These are phyloP conservation scores for Tyrannus savana DNA, from an alignment of 2,113 vertebrate genomes.

Conservation along the genomic window DNA sequence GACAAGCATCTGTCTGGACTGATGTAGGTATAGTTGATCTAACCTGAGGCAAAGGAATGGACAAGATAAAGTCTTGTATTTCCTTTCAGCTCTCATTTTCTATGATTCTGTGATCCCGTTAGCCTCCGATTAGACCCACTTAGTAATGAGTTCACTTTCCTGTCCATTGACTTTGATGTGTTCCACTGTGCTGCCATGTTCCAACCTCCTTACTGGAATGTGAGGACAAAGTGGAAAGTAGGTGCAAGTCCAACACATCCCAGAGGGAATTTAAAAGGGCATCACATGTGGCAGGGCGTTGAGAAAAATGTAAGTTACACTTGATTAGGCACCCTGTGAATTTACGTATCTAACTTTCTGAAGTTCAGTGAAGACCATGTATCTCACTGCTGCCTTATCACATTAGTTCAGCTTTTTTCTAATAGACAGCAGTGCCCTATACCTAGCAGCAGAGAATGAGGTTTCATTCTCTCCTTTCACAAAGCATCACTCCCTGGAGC, in stretches of 20 bases:
- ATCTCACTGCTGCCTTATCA: constrained; percentile 16
- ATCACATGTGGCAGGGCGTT: neutral
- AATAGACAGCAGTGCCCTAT: neutral
- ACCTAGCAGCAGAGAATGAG: neutral
- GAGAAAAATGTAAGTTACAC: neutral
- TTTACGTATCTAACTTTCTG: constrained; percentile 2
- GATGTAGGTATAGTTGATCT: constrained; percentile 29
- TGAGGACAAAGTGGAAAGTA: neutral
- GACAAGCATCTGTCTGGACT: constrained; percentile 48
- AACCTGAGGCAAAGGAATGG: constrained; percentile 44
- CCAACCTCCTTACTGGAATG: neutral
- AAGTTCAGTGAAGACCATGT: neutral
- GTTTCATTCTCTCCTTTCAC: constrained; percentile 14
- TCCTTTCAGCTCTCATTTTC: constrained; percentile 58
- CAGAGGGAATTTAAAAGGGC: neutral
- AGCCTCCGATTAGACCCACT: constrained; percentile 14
- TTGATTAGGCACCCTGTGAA: neutral
- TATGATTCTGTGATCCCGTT: constrained; percentile 34
- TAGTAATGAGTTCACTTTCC: constrained; percentile 33
- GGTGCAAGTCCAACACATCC: neutral
- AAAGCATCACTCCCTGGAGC: neutral
- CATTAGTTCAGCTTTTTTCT: constrained; percentile 25
- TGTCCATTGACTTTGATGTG: neutral
- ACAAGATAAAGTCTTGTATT: constrained; percentile 40
- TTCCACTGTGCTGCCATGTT: neutral